Conservation (phyloP, 2,888 invertebrate species). For the Clusia tigrina region DNA sequence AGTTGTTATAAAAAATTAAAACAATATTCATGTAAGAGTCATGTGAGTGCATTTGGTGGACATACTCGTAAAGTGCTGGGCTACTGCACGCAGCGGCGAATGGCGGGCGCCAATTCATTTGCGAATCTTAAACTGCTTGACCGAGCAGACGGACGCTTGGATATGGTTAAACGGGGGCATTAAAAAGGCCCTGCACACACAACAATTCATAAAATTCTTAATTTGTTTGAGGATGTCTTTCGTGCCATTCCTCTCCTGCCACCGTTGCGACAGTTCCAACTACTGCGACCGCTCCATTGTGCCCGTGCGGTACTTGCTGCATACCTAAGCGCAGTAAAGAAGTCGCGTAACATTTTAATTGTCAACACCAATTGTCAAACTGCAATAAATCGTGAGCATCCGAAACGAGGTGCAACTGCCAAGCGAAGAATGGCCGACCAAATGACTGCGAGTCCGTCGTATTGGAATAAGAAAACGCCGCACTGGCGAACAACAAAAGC, state of each 20-base stretch:
- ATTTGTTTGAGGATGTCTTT: too few relatives aligned
- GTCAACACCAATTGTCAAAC: constrained; percentile 21
- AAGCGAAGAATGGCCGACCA: constrained; percentile 5
- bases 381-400: constrained; percentile 19
- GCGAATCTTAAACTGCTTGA: background rate
- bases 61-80: background rate
- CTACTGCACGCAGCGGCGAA: background rate
- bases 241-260: too few relatives aligned
- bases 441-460: constrained; percentile 5
- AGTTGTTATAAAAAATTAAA: background rate
- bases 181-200: too few relatives aligned
- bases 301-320: too few relatives aligned
- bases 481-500: constrained; percentile 15
- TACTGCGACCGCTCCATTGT: too few relatives aligned
- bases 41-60: background rate
- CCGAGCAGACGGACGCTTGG: background rate
- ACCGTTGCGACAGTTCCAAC: too few relatives aligned
- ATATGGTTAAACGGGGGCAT: background rate
- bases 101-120: constrained; percentile 2
- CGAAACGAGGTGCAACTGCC: background rate
- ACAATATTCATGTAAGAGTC: background rate
- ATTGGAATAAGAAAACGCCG: constrained; percentile 15
- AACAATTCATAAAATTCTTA: too few relatives aligned
- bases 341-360: too few relatives aligned
- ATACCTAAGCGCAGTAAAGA: too few relatives aligned